phyloP scores from a whole-genome alignment of 1,140 invertebrate genomes.

The Solenopsis invicta region DNA sequence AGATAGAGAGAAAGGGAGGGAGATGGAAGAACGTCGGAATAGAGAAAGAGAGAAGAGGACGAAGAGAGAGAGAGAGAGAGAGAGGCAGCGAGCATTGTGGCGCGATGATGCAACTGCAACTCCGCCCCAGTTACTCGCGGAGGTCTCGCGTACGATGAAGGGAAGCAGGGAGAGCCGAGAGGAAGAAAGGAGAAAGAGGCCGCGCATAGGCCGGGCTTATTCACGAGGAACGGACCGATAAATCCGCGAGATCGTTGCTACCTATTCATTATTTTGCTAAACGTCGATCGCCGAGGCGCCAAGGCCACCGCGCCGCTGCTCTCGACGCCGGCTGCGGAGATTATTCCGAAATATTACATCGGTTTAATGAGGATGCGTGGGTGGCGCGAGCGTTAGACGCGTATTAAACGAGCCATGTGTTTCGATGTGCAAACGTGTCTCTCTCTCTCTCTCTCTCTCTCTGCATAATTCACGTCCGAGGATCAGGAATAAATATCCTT shows the following conservation, averaged over 20 bases:
- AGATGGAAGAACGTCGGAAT: not conserved
- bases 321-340: constrained; percentile 35
- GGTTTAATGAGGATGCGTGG: constrained; percentile 66
- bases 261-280: constrained; percentile 82
- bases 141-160: constrained; percentile 63
- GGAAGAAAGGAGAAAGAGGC: constrained; percentile 56
- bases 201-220: constrained; percentile 68
- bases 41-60: not conserved
- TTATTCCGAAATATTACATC: constrained; percentile 77
- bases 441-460: too few species aligned
- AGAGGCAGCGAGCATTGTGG: constrained; percentile 64
- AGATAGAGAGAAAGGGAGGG: not conserved
- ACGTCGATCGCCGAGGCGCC: constrained; percentile 78
- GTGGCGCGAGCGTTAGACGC: constrained; percentile 34
- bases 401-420: not conserved
- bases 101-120: constrained; percentile 81
- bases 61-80: constrained; percentile 7
- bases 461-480: not conserved
- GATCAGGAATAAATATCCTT: constrained; percentile 2
- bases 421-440: not conserved
- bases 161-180: constrained; percentile 46
- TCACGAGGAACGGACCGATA: constrained; percentile 74
- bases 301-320: constrained; percentile 72
- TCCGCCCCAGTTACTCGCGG: constrained; percentile 83
- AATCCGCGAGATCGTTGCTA: constrained; percentile 76